Evolutionary conservation across 2,888 invertebrate genomes (phyloP).

Genomic region (Cephonodes hylas): DNA sequence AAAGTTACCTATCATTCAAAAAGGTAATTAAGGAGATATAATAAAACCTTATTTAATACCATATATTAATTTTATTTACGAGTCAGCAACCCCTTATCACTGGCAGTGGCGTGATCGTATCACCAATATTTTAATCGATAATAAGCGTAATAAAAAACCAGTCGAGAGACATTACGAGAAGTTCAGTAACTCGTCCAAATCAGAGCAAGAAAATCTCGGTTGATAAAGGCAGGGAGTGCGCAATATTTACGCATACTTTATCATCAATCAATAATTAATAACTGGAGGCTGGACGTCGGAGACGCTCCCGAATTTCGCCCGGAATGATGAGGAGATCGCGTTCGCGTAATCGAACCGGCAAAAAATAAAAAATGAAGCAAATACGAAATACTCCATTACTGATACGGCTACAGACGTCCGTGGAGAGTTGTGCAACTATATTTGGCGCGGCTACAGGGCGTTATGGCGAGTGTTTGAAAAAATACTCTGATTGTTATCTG

Average conservation of each 20-base stretch:
- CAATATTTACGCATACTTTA: slow-evolving; percentile 73
- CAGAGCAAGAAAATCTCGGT: slow-evolving; percentile 8
- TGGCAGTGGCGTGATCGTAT: not conserved
- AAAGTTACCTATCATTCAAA: no score
- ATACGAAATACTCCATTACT: slow-evolving; percentile 81
- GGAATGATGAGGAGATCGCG: slow-evolving; percentile 77
- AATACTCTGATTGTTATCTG: no score
- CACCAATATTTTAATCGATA: not conserved
- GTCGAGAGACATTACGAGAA: not conserved
- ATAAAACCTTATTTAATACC: not conserved
- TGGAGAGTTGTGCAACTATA: slow-evolving; percentile 42
- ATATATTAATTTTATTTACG: not conserved
- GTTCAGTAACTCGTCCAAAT: slow-evolving; percentile 5
- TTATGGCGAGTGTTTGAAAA: no score
- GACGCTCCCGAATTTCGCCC: slow-evolving; percentile 80
- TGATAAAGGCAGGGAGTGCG: slow-evolving; percentile 37
- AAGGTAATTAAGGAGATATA: no score
- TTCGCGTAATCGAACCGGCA: slow-evolving; percentile 79
- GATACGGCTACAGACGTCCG: slow-evolving; percentile 42
- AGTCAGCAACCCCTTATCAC: not conserved
- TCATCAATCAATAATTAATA: slow-evolving; percentile 81
- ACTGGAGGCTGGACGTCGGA: slow-evolving; percentile 70
- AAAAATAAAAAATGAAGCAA: slow-evolving; percentile 81
- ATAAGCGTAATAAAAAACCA: not conserved
- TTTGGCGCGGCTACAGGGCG: not conserved